Evolutionary conservation across 1,140 invertebrate species (phyloP), one percentile per base, ranked within the genome.

Genomic region (Gryon sp.): DNA sequence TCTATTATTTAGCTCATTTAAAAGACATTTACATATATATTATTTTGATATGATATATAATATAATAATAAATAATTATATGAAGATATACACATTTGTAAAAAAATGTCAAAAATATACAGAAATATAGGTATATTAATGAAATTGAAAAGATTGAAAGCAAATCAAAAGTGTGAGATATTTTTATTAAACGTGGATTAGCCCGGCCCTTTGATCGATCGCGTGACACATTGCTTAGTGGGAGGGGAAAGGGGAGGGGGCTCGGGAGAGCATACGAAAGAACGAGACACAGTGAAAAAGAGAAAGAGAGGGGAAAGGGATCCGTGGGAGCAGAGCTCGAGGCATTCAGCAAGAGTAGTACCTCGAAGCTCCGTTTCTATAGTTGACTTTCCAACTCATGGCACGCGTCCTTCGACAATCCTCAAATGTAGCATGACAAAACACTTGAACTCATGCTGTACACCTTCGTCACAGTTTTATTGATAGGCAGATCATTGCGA

Each of bases 281-380:
- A 79, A 43, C 74, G 50, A 76, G 45, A 19, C 43, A 26, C 11
- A 11, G 50, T 53, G 53, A 20, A 2, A 5, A 8, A 4, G 11
- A 15, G 19, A 11, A 26, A 22, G 36, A 1, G 8, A 20, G 34
- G 50, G 19, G 46, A 48, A 38, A 12, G 19, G 40, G 11, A 40
- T 20, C 30, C 2, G 55, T 53, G 6, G 20, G 24, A 60, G 22
- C 59, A 3, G 46, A 28, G 41, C 14, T 34, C 73, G 57, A 84
- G 59, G 76, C 80, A 80, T 80, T 81, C 55, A 79, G 73, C 60
- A 60, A 68, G 70, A 52, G 34, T 75, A 82, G 79, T 84, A 82
- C 50, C 34, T 43, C 53, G 57, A 63, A 28, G 53, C 46, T 66
- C 38, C 70, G 68, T 76, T 76, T 45, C 60, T 72, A 59, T 59